Conservation (phyloP, 2,888 invertebrate genomes). For the Doris montereyensis region DNA sequence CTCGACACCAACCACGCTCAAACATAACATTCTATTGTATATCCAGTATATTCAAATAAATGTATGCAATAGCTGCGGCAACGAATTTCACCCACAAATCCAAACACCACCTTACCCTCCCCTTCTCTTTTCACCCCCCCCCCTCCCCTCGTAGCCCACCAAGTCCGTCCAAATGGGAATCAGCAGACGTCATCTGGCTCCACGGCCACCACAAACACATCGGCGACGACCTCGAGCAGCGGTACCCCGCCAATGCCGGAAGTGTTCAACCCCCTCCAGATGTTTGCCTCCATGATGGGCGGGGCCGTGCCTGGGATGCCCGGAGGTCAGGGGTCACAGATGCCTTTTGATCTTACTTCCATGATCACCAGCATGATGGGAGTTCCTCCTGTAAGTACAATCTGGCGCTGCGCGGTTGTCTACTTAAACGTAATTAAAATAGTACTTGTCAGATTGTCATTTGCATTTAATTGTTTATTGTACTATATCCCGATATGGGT, state of each 20-base stretch:
- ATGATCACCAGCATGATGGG: constrained; percentile 18
- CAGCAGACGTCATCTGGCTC: neutral
- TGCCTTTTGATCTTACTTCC: neutral
- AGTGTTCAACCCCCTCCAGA: constrained; percentile 28
- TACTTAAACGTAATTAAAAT: too few species aligned
- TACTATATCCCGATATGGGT: too few species aligned
- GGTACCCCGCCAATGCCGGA: neutral
- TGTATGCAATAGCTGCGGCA: too few species aligned
- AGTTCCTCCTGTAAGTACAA: neutral
- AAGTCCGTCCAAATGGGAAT: too few species aligned
- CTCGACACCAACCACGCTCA: too few species aligned
- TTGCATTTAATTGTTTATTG: neutral
- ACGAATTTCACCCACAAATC: too few species aligned
- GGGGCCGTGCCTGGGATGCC: neutral
- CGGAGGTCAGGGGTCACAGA: neutral
- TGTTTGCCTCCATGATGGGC: constrained; percentile 21
- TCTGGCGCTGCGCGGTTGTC: too few species aligned
- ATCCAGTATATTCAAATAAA: too few species aligned
- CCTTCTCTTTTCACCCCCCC: too few species aligned
- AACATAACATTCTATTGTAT: too few species aligned
- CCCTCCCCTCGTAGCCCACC: too few species aligned
- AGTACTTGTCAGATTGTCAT: neutral
- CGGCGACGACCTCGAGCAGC: neutral
- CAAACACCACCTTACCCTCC: too few species aligned
- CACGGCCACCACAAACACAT: neutral